A percentile compares a stretch with the other conserved stretches of the same genome.
phyloP scores from a whole-genome alignment of 1,140 invertebrate genomes.

The Mamestra configurata region DNA sequence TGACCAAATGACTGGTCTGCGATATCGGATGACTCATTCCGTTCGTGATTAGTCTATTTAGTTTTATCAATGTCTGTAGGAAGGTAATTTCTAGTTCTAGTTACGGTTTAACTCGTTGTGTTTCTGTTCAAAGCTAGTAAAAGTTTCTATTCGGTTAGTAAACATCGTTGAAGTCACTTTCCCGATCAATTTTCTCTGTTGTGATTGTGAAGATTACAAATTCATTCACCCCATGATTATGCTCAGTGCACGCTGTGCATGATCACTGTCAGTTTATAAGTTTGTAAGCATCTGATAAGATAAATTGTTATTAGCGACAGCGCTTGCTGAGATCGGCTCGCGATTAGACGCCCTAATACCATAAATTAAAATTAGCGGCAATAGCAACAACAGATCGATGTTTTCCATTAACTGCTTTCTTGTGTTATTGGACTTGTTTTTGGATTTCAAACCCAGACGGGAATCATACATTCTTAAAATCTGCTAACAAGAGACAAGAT shows the following conservation, averaged over 20 bases:
- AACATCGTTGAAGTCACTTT: not conserved
- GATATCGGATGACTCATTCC: constrained; percentile 86
- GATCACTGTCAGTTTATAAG: not conserved
- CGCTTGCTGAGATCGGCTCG: constrained; percentile 74
- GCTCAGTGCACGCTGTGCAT: constrained; percentile 18
- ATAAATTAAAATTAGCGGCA: constrained; percentile 85
- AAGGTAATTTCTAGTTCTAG: constrained; percentile 50
- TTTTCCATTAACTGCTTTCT: constrained; percentile 69
- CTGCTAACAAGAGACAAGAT: not conserved
- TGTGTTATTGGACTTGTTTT: constrained; percentile 30
- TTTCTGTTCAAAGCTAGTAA: not conserved
- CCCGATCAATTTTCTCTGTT: not conserved
- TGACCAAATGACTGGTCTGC: constrained; percentile 86
- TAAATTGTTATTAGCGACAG: constrained; percentile 70
- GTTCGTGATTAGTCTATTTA: constrained; percentile 82
- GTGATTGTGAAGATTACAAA: constrained; percentile 22
- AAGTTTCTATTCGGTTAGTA: not conserved
- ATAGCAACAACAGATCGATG: constrained; percentile 81
- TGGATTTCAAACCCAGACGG: constrained; percentile 15
- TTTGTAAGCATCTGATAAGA: constrained; percentile 43
- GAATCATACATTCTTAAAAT: constrained; percentile 1
- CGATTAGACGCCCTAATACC: constrained; percentile 78
- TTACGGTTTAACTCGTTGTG: constrained; percentile 33
- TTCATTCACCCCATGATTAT: constrained; percentile 39
- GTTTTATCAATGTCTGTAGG: constrained; percentile 75